Conservation (phyloP, 2,888 invertebrate species). For the Hypena proboscidalis region DNA sequence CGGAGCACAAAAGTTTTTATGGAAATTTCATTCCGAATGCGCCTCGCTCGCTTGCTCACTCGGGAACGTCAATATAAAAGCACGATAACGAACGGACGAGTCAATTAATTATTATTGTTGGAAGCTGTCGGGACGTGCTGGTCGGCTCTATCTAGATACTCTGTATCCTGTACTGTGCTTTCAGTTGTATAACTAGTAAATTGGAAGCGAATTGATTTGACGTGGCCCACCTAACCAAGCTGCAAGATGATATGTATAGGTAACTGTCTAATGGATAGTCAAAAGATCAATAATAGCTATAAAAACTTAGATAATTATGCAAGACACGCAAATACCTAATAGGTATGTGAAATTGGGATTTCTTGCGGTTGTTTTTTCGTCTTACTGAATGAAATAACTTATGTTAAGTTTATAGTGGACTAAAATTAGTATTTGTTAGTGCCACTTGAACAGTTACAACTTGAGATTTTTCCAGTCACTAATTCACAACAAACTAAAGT, state of each 20-base stretch:
- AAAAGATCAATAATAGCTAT: too few relatives aligned
- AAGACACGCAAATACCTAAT: too few relatives aligned
- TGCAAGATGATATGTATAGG: neutral
- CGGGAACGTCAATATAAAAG: slow-evolving; percentile 84
- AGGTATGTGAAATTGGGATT: too few relatives aligned
- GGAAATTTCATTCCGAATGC: slow-evolving; percentile 85
- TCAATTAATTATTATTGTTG: slow-evolving; percentile 86
- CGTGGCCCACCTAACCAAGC: slow-evolving; percentile 5
- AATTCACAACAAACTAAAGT: neutral
- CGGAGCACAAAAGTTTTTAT: slow-evolving; percentile 85
- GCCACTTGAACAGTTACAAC: neutral
- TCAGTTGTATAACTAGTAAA: slow-evolving; percentile 35
- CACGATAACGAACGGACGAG: slow-evolving; percentile 85
- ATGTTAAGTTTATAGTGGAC: neutral
- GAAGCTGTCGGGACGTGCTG: slow-evolving; percentile 79
- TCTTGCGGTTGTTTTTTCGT: neutral
- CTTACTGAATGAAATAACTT: neutral
- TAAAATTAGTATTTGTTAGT: neutral
- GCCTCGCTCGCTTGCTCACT: slow-evolving; percentile 80
- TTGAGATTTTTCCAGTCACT: neutral
- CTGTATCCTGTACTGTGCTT: slow-evolving; percentile 56
- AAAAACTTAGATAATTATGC: too few relatives aligned
- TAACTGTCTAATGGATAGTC: too few relatives aligned
- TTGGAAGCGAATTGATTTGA: slow-evolving; percentile 26
- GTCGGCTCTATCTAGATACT: slow-evolving; percentile 67